Conservation (phyloP, 2,113 vertebrate species). For the Natator depressus region DNA sequence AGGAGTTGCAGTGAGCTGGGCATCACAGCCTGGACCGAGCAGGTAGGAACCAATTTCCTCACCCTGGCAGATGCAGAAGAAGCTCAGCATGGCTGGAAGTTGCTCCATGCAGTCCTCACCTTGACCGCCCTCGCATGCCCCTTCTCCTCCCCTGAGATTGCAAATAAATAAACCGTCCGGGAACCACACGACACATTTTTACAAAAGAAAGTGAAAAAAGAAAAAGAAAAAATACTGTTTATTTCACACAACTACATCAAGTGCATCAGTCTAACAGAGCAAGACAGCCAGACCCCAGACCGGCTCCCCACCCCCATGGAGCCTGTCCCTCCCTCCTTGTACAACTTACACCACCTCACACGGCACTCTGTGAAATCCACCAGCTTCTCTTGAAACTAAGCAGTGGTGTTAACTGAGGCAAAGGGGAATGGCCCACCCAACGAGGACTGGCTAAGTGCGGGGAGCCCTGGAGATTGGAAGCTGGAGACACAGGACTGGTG, state of each 20-base stretch:
- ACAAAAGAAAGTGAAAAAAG: not conserved
- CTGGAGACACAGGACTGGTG: not conserved
- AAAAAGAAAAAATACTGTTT: slow-evolving; percentile 79
- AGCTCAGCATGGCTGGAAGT: not conserved
- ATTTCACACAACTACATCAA: slow-evolving; percentile 78
- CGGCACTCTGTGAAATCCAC: not conserved
- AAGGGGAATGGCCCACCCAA: not conserved
- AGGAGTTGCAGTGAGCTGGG: not conserved
- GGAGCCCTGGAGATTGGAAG: not conserved
- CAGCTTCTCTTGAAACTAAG: not conserved
- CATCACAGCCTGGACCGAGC: not conserved
- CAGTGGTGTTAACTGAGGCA: fast-evolving
- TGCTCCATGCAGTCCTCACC: not conserved
- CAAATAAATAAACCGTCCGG: not conserved
- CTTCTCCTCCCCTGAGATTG: not conserved
- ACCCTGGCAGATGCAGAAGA: not conserved
- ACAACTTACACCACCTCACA: not conserved
- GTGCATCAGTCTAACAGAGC: slow-evolving; percentile 35
- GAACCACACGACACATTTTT: not conserved
- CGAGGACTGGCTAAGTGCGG: fast-evolving
- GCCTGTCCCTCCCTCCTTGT: not conserved
- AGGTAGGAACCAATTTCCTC: not conserved
- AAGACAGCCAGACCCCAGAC: not conserved
- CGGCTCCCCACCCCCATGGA: fast-evolving
- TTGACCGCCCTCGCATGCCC: not conserved